Evolutionary conservation across 2,113 vertebrate genomes (phyloP).

Genomic region (Perca flavescens): DNA sequence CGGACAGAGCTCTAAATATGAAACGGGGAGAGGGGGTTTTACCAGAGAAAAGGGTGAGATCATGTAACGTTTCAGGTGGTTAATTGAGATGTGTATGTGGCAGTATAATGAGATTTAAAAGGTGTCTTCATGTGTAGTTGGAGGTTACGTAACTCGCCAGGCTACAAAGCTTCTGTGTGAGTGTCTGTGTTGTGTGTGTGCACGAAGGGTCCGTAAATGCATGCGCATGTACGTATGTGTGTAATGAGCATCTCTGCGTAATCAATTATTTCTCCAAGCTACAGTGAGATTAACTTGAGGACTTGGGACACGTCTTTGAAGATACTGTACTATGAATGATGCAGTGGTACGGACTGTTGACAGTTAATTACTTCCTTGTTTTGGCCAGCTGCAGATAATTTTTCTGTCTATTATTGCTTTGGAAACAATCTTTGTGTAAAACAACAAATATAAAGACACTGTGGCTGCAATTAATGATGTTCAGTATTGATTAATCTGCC

Average conservation of each 20-base stretch:
- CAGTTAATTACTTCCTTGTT: slow-evolving; percentile 9
- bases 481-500: neutral
- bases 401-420: neutral
- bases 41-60: slow-evolving; percentile 10
- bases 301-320: slow-evolving; percentile 17
- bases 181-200: neutral
- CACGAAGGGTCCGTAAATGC: neutral
- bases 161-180: neutral
- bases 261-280: slow-evolving; percentile 12
- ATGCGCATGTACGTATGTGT: neutral
- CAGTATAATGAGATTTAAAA: neutral
- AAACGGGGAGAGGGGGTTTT: slow-evolving; percentile 19
- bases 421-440: neutral
- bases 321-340: slow-evolving; percentile 18
- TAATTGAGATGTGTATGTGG: slow-evolving; percentile 42
- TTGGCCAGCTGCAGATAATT: slow-evolving; percentile 8
- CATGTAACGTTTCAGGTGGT: slow-evolving; percentile 23
- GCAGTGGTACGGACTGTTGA: neutral
- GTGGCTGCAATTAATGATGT: neutral
- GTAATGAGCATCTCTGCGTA: slow-evolving; percentile 22
- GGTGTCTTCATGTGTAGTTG: neutral
- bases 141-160: neutral
- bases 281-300: slow-evolving; percentile 1
- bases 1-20: slow-evolving; percentile 42
- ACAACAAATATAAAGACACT: neutral